A percentile compares a stretch with the other conserved stretches of the same genome.
phyloP scores from a whole-genome alignment of 2,797 vertebrate genomes.

The Lerista edwardsae region DNA sequence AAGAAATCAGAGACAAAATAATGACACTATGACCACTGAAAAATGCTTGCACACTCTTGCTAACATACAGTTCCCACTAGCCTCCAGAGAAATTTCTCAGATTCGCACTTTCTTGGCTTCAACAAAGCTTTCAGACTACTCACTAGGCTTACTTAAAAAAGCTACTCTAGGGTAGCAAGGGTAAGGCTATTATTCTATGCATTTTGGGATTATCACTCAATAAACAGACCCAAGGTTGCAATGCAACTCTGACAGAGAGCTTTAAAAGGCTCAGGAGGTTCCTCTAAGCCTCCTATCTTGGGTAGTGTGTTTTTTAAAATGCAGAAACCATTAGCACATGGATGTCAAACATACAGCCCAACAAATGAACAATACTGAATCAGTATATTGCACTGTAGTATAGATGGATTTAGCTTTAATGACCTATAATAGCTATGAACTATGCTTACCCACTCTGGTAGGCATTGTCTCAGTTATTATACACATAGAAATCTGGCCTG shows the following conservation, averaged over 20 bases:
- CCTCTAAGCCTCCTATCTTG: not conserved
- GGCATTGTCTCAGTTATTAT: too few relatives aligned
- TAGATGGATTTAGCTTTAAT: too few relatives aligned
- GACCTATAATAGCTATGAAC: too few relatives aligned
- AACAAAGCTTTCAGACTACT: not conserved
- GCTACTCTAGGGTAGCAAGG: not conserved
- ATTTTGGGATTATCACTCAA: too few relatives aligned
- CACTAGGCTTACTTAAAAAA: not conserved
- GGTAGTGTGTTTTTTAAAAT: not conserved
- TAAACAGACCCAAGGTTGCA: not conserved
- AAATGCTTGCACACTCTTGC: too few relatives aligned
- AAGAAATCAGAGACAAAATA: slow-evolving; percentile 15
- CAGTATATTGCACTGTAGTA: too few relatives aligned
- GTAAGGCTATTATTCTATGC: not conserved
- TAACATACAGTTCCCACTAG: not conserved
- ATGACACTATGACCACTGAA: too few relatives aligned
- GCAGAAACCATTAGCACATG: not conserved
- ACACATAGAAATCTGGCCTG: too few relatives aligned
- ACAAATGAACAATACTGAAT: too few relatives aligned
- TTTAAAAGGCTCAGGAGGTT: not conserved
- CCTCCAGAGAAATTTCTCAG: too few relatives aligned
- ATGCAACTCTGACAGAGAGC: not conserved
- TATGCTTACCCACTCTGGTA: too few relatives aligned
- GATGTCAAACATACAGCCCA: too few relatives aligned
- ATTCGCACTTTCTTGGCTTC: not conserved